phyloP scores from a whole-genome alignment of 2,888 invertebrate species.

The Eilema griseolum region DNA sequence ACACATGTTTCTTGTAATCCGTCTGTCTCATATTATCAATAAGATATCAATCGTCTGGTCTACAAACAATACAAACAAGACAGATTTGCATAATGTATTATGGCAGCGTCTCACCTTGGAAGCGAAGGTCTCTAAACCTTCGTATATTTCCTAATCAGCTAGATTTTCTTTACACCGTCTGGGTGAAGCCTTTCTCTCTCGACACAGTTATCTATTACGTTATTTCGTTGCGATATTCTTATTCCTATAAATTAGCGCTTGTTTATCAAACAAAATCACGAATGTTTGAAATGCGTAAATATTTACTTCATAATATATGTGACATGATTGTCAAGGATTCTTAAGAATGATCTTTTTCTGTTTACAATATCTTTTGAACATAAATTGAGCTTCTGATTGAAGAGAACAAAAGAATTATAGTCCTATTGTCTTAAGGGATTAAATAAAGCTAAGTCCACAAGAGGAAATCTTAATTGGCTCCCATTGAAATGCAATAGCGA shows the following conservation, averaged over 20 bases:
- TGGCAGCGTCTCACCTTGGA: conserved; percentile 3
- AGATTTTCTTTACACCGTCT: conserved; percentile 39
- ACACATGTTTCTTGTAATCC: neutral
- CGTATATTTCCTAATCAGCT: conserved; percentile 35
- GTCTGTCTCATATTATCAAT: neutral
- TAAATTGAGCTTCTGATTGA: neutral
- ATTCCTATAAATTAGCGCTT: conserved; percentile 14
- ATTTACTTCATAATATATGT: neutral
- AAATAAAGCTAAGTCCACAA: neutral
- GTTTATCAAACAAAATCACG: neutral
- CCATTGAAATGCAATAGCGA: neutral
- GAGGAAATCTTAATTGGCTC: neutral
- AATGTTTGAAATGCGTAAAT: neutral
- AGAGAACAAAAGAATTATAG: neutral
- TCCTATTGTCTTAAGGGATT: neutral
- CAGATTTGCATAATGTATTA: neutral
- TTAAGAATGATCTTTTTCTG: neutral
- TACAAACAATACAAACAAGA: neutral
- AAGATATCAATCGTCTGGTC: neutral
- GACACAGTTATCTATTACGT: conserved; percentile 49
- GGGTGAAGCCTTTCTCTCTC: conserved; percentile 55
- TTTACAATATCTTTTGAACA: neutral
- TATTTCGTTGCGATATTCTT: conserved; percentile 29
- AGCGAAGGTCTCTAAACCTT: conserved; percentile 43
- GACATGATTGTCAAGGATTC: neutral